phyloP scores from a whole-genome alignment of 2,888 invertebrate species.

The Chironomus riparius region DNA sequence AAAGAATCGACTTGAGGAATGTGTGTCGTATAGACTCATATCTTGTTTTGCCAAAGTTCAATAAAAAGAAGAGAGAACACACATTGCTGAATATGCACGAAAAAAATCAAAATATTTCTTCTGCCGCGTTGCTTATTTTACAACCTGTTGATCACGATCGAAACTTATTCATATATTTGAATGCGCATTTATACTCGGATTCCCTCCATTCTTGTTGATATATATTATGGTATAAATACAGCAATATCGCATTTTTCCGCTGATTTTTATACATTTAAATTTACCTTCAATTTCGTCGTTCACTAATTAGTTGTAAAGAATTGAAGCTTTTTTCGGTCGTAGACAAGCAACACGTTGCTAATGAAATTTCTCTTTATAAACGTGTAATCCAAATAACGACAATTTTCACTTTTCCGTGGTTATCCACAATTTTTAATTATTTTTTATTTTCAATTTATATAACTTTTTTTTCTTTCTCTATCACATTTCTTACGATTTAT shows the following conservation, averaged over 20 bases:
- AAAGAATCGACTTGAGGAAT: not conserved
- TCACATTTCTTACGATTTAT: not conserved
- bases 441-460: not conserved
- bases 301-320: no score
- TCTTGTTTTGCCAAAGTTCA: constrained; percentile 5
- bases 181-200: not conserved
- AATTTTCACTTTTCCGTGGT: constrained; percentile 1
- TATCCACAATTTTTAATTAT: not conserved
- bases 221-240: no score
- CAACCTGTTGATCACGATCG: not conserved
- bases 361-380: not conserved
- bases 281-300: no score
- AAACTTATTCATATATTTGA: constrained; percentile 1
- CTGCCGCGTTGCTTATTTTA: not conserved
- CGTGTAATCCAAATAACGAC: constrained; percentile 2
- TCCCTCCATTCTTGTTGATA: no score
- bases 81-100: not conserved
- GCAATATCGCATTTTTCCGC: no score
- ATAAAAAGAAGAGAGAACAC: not conserved
- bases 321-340: no score
- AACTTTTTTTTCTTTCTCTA: not conserved
- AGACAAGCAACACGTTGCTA: not conserved
- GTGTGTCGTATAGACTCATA: not conserved
- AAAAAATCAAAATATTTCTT: not conserved
- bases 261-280: no score